Evolutionary conservation across 2,797 vertebrate species (phyloP).

Genomic region (Cynodonichthys magdalenae): DNA sequence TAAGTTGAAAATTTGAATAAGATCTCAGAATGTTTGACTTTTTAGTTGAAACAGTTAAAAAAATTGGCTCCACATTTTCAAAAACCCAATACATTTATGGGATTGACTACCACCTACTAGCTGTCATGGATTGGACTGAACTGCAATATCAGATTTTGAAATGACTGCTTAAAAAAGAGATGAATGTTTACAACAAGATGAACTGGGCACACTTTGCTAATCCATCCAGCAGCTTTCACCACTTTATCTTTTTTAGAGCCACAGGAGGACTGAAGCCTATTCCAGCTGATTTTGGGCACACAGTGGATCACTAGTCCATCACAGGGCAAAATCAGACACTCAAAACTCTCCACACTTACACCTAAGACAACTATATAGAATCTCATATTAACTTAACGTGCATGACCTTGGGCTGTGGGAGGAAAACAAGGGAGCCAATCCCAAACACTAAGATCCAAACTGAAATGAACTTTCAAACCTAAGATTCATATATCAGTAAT

Average conservation of each 20-base stretch:
- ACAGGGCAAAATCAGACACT: background rate
- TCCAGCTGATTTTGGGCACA: background rate
- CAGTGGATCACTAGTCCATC: background rate
- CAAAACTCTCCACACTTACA: background rate
- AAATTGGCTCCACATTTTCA: too few species aligned
- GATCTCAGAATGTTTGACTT: too few species aligned
- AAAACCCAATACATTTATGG: too few species aligned
- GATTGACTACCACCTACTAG: too few species aligned
- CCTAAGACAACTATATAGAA: background rate
- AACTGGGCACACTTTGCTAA: background rate
- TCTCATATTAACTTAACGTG: background rate
- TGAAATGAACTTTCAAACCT: background rate
- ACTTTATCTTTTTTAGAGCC: conserved; percentile 2
- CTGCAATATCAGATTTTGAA: background rate
- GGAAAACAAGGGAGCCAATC: background rate
- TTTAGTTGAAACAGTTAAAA: too few species aligned
- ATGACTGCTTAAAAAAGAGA: background rate
- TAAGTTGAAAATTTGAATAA: too few species aligned
- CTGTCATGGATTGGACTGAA: too few species aligned
- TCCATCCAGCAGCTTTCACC: background rate
- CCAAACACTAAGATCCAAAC: background rate
- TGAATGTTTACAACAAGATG: background rate
- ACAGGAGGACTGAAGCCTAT: background rate
- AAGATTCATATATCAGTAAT: background rate
- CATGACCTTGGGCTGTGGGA: background rate